Conservation (phyloP, 2,113 vertebrate genomes). For the Phocoena phocoena region DNA sequence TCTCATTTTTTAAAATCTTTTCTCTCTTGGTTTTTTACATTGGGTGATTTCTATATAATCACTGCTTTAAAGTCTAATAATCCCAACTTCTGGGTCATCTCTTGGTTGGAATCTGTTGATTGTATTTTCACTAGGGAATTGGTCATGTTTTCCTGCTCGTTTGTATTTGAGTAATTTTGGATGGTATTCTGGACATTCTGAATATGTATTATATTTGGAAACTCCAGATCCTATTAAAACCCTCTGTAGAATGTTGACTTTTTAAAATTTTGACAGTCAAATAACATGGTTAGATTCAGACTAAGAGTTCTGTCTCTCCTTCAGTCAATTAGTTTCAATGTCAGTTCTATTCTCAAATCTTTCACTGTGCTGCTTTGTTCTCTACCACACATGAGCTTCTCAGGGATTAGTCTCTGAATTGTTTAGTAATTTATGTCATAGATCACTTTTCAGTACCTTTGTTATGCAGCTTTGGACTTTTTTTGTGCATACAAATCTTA, state of each 20-base stretch:
- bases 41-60: background rate
- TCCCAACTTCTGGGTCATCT: background rate
- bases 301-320: background rate
- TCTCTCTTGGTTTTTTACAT: background rate
- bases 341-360: background rate
- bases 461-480: background rate
- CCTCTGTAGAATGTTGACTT: background rate
- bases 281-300: background rate
- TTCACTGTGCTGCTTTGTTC: background rate
- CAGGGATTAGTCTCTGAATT: background rate
- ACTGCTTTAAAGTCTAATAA: background rate
- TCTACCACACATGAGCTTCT: background rate
- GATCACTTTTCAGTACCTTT: conserved; percentile 24
- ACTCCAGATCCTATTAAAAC: conserved; percentile 9
- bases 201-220: background rate
- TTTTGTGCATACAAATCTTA: background rate
- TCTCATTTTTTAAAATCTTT: background rate
- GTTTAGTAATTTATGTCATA: background rate
- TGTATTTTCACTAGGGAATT: background rate
- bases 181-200: conserved; percentile 19
- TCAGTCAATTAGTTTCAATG: background rate
- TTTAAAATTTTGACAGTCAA: background rate
- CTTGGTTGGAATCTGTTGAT: background rate
- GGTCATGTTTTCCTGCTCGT: conserved; percentile 7
- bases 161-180: background rate